Base-by-base conservation (phyloP, 1,140 invertebrate species). In the Drosophila willistoni region DNA sequence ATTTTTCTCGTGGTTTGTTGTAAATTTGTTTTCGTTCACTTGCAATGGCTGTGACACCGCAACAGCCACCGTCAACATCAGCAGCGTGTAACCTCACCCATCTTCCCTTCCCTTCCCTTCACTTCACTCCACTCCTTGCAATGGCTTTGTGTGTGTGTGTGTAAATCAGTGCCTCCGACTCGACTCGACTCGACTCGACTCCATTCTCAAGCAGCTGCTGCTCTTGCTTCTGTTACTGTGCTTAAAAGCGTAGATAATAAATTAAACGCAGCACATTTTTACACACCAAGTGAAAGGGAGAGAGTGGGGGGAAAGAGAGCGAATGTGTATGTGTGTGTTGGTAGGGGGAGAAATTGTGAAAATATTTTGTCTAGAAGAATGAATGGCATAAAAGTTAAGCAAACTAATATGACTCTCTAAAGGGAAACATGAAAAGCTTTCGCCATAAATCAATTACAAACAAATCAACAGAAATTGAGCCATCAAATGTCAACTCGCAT, bases 21-120 rank as follows among this genome's bases (percentile, higher is more conserved):
- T 89, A 89, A 87, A 87, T 87, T 87, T 87, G 83, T 87, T 87
- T 87, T 87, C 83, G 83, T 87, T 89, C 83, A 83, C 83, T 89
- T 83, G 82, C 84, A 87, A 80, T 72, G 73, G 44, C 78, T 84
- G 81, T 79, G 83, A 87, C 83, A 87, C 79, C 83, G 68, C 83
- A 72, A 60, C 63, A 57, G 63, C 65, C 72, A 69, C 39, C 67
- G 62, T 33, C 73, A 71, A 22, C 69, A 64, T 17, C 60, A 64
- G 6, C 66, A 51, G 22, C 19, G 13, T 19, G 57, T 34, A 60
- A 39, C n/a, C 25, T 47, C 42, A 41, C 47, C 60, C 47, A 54
- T 6, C 42, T 9, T 4, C 13, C 25, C 0, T 2, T 19, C 17
- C 29, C 22, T 25, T 22, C 13, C 25, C 0, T 2, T 19, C 17